phyloP scores from a whole-genome alignment of 2,888 invertebrate species.

The Drosophila picticornis region DNA sequence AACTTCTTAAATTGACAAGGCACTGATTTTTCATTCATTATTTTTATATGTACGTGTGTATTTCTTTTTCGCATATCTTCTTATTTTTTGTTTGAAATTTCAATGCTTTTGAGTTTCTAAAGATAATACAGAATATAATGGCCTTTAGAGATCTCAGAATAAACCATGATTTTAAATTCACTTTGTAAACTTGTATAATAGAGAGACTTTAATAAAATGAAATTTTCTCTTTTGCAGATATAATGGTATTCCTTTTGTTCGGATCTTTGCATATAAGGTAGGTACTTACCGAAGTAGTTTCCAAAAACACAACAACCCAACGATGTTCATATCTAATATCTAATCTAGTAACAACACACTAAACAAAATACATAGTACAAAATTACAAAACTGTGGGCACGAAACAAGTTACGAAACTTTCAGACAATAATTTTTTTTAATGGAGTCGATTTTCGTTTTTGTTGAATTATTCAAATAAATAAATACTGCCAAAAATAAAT shows the following conservation, averaged over 20 bases:
- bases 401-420: conserved; percentile 42
- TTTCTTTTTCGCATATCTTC: neutral
- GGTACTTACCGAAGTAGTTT: conserved; percentile 61
- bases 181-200: neutral
- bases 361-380: conserved; percentile 67
- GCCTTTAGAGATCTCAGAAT: neutral
- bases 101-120: conserved; percentile 1
- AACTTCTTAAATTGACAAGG: neutral
- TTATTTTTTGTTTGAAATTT: neutral
- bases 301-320: conserved; percentile 60
- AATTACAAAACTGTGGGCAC: conserved; percentile 80
- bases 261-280: conserved; percentile 10
- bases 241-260: conserved; percentile 1
- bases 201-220: neutral
- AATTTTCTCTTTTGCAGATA: conserved; percentile 5
- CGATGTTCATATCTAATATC: conserved; percentile 30
- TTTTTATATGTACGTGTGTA: neutral
- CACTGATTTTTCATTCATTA: conserved; percentile 1
- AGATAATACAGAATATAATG: neutral
- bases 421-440: conserved; percentile 16
- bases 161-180: neutral
- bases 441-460: conserved; percentile 2
- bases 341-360: conserved; percentile 38
- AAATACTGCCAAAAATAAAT: conserved; percentile 39
- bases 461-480: conserved; percentile 4